A percentile compares a stretch with the other conserved stretches of the same genome.
Evolutionary conservation across 1,140 invertebrate genomes (phyloP).

Genomic region (Cyclargus thomasi): DNA sequence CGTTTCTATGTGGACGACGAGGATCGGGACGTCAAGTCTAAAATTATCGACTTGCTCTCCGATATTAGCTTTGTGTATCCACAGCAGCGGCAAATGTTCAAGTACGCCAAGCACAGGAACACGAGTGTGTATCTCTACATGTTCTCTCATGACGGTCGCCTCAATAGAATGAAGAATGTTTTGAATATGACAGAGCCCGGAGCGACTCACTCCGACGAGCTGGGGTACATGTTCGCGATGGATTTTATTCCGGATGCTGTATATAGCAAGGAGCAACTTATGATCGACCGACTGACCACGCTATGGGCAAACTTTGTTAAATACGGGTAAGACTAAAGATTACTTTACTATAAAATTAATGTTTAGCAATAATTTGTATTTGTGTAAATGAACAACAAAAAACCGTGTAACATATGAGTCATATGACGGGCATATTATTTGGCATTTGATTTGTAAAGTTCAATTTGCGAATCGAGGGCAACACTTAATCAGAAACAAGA

Average conservation of each 20-base stretch:
- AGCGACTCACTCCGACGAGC: slow-evolving; percentile 33
- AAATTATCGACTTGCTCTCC: slow-evolving; percentile 28
- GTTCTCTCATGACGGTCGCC: slow-evolving; percentile 26
- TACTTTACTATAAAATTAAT: no score
- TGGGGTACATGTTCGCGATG: slow-evolving; percentile 30
- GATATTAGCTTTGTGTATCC: slow-evolving; percentile 28
- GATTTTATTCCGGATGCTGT: background rate
- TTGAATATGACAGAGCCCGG: slow-evolving; percentile 24
- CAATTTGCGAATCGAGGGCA: no score
- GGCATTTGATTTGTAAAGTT: no score
- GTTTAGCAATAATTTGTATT: no score
- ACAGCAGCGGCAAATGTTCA: slow-evolving; percentile 22
- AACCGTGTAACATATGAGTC: no score
- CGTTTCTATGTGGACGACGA: slow-evolving; percentile 32
- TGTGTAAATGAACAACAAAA: no score
- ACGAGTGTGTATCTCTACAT: slow-evolving; percentile 32
- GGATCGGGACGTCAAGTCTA: slow-evolving; percentile 2
- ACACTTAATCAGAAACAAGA: no score
- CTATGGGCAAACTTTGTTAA: background rate
- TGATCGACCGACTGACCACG: background rate
- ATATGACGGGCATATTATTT: no score
- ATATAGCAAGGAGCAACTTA: background rate
- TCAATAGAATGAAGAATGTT: slow-evolving; percentile 9
- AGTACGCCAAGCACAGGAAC: slow-evolving; percentile 24
- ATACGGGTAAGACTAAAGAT: background rate